A percentile compares a stretch with the other conserved stretches of the same genome.
These are phyloP conservation scores for Phoeniculus purpureus DNA, from an alignment of 2,797 vertebrate species.

Conservation along the genomic window DNA sequence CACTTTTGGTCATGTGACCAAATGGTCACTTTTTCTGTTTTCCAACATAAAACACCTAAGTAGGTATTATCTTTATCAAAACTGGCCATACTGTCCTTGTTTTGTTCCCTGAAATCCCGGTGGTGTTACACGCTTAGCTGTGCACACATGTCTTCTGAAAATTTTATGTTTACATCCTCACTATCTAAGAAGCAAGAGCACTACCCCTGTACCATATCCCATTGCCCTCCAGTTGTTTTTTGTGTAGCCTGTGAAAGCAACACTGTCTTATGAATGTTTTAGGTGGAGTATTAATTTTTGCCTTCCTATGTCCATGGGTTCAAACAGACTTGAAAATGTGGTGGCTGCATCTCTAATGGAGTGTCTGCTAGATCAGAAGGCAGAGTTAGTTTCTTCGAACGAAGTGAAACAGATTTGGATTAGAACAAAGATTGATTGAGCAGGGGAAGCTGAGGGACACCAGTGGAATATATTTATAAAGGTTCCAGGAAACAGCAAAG, in stretches of 20 bases:
- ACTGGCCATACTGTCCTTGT: neutral
- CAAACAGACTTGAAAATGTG: conserved; percentile 51
- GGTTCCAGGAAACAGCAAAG: conserved; percentile 28
- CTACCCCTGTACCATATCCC: neutral
- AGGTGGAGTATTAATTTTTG: neutral
- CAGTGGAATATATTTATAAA: conserved; percentile 36
- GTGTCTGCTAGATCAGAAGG: conserved; percentile 38
- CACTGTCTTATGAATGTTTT: neutral
- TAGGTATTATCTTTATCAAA: neutral
- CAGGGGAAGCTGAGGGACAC: conserved; percentile 34
- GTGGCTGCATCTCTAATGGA: conserved; percentile 34
- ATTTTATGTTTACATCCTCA: neutral
- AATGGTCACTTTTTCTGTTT: neutral
- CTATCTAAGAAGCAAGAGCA: neutral
- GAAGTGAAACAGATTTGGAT: conserved; percentile 50
- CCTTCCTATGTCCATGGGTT: neutral
- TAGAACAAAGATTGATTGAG: conserved; percentile 62
- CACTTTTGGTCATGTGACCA: neutral
- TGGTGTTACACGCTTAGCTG: neutral
- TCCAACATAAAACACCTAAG: neutral
- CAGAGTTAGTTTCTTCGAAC: conserved; percentile 47
- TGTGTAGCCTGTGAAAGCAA: neutral
- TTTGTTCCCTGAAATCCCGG: neutral
- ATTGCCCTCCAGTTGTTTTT: neutral
- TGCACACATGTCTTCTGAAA: neutral